A percentile compares a stretch with the other conserved stretches of the same genome.
Evolutionary conservation across 2,888 invertebrate species (phyloP).

Genomic region (Gari tellinella): DNA sequence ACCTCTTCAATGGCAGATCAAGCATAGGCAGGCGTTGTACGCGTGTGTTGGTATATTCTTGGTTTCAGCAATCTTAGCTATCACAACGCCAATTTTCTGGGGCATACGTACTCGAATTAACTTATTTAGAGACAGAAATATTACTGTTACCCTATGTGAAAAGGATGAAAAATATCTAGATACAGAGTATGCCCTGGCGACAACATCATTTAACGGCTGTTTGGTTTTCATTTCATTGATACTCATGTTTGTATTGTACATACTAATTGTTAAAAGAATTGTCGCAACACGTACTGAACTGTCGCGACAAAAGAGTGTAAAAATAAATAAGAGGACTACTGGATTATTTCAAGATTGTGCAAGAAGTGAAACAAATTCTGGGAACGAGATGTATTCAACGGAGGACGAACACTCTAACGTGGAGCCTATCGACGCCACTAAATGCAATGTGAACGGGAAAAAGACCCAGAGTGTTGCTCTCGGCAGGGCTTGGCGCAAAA

Average conservation of each 20-base stretch:
- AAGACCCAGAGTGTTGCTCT: too few species aligned
- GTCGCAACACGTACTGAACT: neutral
- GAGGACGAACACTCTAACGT: too few species aligned
- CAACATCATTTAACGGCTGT: neutral
- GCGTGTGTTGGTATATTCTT: constrained; percentile 5
- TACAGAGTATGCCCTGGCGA: constrained; percentile 7
- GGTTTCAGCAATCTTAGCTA: constrained; percentile 7
- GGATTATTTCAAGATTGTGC: too few species aligned
- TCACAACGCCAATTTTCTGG: constrained; percentile 24
- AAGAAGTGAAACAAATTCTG: too few species aligned
- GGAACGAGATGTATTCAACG: too few species aligned
- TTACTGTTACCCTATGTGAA: constrained; percentile 38
- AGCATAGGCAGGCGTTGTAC: neutral
- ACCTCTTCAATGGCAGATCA: constrained; percentile 35
- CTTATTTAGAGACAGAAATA: neutral
- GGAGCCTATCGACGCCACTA: too few species aligned
- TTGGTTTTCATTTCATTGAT: neutral
- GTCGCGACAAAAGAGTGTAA: too few species aligned
- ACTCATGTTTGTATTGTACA: constrained; percentile 24
- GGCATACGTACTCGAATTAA: constrained; percentile 2
- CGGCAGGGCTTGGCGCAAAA: too few species aligned
- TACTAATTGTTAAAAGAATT: constrained; percentile 7
- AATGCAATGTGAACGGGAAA: too few species aligned
- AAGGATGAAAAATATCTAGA: constrained; percentile 10
- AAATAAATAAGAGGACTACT: too few species aligned